A percentile compares a stretch with the other conserved stretches of the same genome.
Evolutionary conservation across 2,797 vertebrate species (phyloP).

Genomic region (Microcaecilia unicolor): DNA sequence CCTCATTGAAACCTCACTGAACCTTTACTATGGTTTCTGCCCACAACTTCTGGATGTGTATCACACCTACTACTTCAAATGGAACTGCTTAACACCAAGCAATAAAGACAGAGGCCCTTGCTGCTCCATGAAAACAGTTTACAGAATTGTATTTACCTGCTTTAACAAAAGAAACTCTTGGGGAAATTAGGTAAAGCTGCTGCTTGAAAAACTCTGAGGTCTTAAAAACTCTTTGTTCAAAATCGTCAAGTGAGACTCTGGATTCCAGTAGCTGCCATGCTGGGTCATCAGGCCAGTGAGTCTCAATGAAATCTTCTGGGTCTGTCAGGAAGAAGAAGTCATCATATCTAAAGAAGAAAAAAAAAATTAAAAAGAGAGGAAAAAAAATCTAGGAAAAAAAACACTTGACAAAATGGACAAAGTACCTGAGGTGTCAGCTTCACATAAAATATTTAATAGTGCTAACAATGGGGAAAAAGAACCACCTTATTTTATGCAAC

Average conservation of each 20-base stretch:
- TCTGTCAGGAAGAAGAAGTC: conserved; percentile 75
- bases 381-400: accelerated
- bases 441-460: too few species aligned
- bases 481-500: too few species aligned
- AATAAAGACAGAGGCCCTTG: too few species aligned
- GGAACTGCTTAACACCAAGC: too few species aligned
- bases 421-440: too few species aligned
- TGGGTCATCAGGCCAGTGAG: conserved; percentile 62
- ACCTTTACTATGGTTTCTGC: too few species aligned
- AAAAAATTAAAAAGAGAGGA: neutral
- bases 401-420: too few species aligned
- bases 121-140: too few species aligned
- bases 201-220: conserved; percentile 65
- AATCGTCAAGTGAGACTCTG: conserved; percentile 44
- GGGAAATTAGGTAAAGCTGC: conserved; percentile 55
- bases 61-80: too few species aligned
- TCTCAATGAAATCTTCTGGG: conserved; percentile 63
- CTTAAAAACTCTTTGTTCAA: conserved; percentile 64
- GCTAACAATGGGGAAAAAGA: too few species aligned
- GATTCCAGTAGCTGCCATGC: conserved; percentile 65
- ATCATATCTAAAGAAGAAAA: conserved; percentile 47
- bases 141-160: conserved; percentile 39
- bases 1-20: too few species aligned
- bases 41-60: too few species aligned
- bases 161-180: conserved; percentile 49